Evolutionary conservation across 1,140 invertebrate genomes (phyloP).

Genomic region (Drosophila teissieri): DNA sequence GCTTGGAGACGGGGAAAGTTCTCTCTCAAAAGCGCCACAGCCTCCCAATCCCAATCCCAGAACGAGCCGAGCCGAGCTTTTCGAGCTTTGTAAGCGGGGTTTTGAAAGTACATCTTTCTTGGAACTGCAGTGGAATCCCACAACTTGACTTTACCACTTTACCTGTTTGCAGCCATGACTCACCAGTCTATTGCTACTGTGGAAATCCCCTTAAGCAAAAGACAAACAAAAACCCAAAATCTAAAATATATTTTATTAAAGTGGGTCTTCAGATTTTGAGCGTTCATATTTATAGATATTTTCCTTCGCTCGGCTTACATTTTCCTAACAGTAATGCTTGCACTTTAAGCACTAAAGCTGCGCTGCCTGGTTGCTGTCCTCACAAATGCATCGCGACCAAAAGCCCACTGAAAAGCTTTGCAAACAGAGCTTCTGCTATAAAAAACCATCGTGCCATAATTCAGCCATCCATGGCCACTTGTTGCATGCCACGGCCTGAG

Average conservation of each 20-base stretch:
- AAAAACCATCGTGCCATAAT: constrained; percentile 6
- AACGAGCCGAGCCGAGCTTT: background rate
- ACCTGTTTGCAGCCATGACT: background rate
- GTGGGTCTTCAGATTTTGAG: too few relatives aligned
- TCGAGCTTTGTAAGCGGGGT: background rate
- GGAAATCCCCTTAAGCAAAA: background rate
- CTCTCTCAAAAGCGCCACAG: constrained; percentile 9
- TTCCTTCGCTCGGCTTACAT: background rate
- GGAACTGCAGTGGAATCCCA: background rate
- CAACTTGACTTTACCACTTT: too few relatives aligned
- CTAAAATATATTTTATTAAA: background rate
- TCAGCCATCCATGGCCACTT: constrained; percentile 4
- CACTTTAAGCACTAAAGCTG: background rate
- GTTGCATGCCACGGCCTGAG: constrained; percentile 11
- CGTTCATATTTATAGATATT: too few relatives aligned
- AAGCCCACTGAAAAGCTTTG: constrained; percentile 2
- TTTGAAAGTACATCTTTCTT: background rate
- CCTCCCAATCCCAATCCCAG: background rate
- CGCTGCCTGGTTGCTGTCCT: background rate
- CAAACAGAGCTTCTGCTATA: constrained; percentile 2
- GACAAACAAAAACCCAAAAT: background rate
- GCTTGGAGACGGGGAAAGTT: constrained; percentile 36
- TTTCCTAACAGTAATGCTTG: too few relatives aligned
- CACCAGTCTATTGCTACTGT: background rate
- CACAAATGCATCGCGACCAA: background rate